Base-by-base conservation (phyloP, 2,888 invertebrate species). In the Alloplasta piceator region DNA sequence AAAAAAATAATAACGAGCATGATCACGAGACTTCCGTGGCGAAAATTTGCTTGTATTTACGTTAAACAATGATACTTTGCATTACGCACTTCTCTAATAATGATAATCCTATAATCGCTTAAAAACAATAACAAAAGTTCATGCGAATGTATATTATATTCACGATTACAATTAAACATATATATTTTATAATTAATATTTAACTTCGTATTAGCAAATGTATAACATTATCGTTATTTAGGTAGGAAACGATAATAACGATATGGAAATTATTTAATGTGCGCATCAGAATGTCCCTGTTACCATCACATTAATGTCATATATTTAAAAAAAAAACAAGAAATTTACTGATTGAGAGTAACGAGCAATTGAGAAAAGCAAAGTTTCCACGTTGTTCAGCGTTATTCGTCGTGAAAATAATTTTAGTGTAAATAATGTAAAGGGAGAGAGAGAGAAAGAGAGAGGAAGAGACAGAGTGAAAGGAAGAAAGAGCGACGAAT, bases 351-450 rank as follows among this genome's bases (percentile, higher is more conserved):
- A 80, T 56, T 72, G 60, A 76, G 55, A 78, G 67, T 74, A 63
- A 48, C 52, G 55, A 77, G 39, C 63, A 41, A 26, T 52, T 58
- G 55, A 60, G 12, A 26, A 80, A 79, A 85, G 83, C 56, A 9
- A 70, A 77, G 39, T 70, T 72, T 74, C 52, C 78, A 74, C 67
- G 64, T 78, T 79, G 58, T 82, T 78, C 85, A 86, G 83, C 82
- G 84, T 85, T 86, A 84, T 86, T 79, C 61, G 78, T 84, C 84
- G 71, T 85, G 82, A 84, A 84, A 84, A 88, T 77, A 86, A 86
- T 86, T 85, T 88, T 85, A 90, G 87, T 91, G 91, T 91, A 91
- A 83, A 91, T 91, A 91, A 89, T 91, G 91, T 91, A 91, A 90
- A 91, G 88, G 89, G 85, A 58, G 46, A 63, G 43, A 43, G 10